Evolutionary conservation across 2,113 vertebrate species (phyloP), one percentile per base, ranked within the genome.

Genomic region (Boulengeromyrus knoepffleri): DNA sequence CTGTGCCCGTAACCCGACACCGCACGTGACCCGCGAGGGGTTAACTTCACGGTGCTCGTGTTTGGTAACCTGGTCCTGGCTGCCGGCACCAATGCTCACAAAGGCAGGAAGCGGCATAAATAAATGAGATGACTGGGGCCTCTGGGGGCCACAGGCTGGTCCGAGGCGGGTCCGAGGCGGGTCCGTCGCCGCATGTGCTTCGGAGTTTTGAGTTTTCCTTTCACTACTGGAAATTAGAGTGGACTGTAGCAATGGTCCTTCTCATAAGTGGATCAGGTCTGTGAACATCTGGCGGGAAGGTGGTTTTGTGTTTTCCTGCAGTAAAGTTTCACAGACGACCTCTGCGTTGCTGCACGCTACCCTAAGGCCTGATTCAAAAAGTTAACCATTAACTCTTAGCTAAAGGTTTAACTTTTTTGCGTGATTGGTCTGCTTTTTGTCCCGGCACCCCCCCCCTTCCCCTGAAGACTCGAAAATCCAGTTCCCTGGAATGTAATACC

Each of bases 81-180:
- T n/a, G 46, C 87, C n/a, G 15, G 90, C 9, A 46, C 89, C 5
- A 86, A 91, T 88, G 92, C 53, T 21, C 86, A 96, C 95, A 96
- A 96, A 95, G 94, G 93, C 94, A 94, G 95, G 95, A 96, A 96
- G 92, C 92, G 90, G 53, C 92, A 92, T 93, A 94, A 95, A 96
- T 94, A 93, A 94, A 94, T 93, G 92, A 94, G 95, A 95, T 94
- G 93, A 93, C 92, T 92, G 85, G 88, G 70, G 91, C 88, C 90
- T 89, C 77, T 83, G 24, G 70, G 58, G 89, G 88, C 58, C 21
- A 70, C 89, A 50, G 45, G 24, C 45, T 0, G 46, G 19, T 5
- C 88, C 88, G 85, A 52, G 87, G 90, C 87, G 46, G 46, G 19
- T 5, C 88, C 88, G 85, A 52, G 87, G 90, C 87, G 46, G 88